A percentile compares a stretch with the other conserved stretches of the same genome.
These are phyloP conservation scores for Erannis defoliaria DNA, from an alignment of 2,888 invertebrate species.

Conservation along the genomic window DNA sequence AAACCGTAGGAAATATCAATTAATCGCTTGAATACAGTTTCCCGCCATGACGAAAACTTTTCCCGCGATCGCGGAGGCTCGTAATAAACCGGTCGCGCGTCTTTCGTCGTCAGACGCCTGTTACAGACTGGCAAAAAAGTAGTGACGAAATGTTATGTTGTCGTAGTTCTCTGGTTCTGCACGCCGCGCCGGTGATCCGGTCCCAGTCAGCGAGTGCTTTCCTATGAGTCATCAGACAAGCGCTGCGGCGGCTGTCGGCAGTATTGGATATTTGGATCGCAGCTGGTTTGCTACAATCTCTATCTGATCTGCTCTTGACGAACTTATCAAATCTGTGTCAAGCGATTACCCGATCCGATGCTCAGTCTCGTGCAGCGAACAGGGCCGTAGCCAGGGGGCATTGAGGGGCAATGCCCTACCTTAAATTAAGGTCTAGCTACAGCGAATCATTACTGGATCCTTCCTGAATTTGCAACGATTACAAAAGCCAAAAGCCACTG, in stretches of 20 bases:
- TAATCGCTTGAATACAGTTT: conserved; percentile 53
- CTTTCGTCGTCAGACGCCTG: conserved; percentile 57
- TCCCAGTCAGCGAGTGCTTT: conserved; percentile 41
- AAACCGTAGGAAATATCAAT: conserved; percentile 19
- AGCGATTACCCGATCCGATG: conserved; percentile 10
- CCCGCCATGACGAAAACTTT: conserved; percentile 77
- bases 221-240: conserved; percentile 43
- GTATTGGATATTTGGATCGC: conserved; percentile 25
- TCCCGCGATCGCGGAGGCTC: conserved; percentile 62
- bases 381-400: too few relatives aligned
- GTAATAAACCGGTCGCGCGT: conserved; percentile 52
- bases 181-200: conserved; percentile 51
- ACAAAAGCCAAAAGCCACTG: conserved; percentile 26
- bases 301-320: conserved; percentile 6
- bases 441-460: background rate
- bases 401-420: too few relatives aligned
- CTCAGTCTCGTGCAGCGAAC: background rate
- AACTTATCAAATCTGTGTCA: conserved; percentile 21
- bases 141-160: conserved; percentile 46
- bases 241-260: conserved; percentile 43
- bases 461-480: background rate
- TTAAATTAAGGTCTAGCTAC: too few relatives aligned
- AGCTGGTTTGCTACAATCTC: conserved; percentile 15
- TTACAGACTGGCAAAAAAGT: conserved; percentile 47
- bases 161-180: conserved; percentile 49